phyloP scores from a whole-genome alignment of 2,888 invertebrate species.

The Boloria euphrosyne region DNA sequence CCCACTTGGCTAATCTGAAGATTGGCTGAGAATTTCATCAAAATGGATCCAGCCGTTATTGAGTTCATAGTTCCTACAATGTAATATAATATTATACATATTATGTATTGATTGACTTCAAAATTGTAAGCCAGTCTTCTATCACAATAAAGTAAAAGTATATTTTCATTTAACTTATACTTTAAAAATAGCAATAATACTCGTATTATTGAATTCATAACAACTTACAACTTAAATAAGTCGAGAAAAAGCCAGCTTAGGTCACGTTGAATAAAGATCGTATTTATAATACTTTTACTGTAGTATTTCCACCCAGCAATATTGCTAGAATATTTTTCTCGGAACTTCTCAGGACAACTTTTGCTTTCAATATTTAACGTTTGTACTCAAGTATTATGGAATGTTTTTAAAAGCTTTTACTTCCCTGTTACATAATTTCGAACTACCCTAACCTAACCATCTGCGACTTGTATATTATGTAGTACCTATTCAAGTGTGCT shows the following conservation, averaged over 20 bases:
- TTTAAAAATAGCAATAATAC: too few relatives aligned
- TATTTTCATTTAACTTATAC: too few relatives aligned
- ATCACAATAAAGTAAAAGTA: too few relatives aligned
- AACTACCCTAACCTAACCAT: slow-evolving; percentile 15
- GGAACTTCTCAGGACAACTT: slow-evolving; percentile 11
- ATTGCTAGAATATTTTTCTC: slow-evolving; percentile 13
- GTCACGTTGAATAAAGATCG: slow-evolving; percentile 4
- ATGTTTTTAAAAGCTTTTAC: slow-evolving; percentile 16
- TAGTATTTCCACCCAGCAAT: slow-evolving; percentile 6
- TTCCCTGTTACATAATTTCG: slow-evolving; percentile 5
- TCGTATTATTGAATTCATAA: neutral
- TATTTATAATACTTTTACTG: slow-evolving; percentile 4
- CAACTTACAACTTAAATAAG: neutral
- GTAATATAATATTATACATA: too few relatives aligned
- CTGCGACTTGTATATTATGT: neutral
- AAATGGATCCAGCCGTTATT: too few relatives aligned
- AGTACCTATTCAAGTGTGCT: slow-evolving; percentile 4
- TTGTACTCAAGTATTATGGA: slow-evolving; percentile 6
- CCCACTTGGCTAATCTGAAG: too few relatives aligned
- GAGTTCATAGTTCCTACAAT: too few relatives aligned
- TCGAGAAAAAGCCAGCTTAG: slow-evolving; percentile 2
- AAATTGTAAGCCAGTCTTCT: too few relatives aligned
- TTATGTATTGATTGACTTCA: too few relatives aligned
- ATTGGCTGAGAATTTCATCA: too few relatives aligned
- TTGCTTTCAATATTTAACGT: neutral